These are phyloP conservation scores for Parascotia fuliginaria DNA, from an alignment of 2,888 invertebrate genomes.

Conservation along the genomic window DNA sequence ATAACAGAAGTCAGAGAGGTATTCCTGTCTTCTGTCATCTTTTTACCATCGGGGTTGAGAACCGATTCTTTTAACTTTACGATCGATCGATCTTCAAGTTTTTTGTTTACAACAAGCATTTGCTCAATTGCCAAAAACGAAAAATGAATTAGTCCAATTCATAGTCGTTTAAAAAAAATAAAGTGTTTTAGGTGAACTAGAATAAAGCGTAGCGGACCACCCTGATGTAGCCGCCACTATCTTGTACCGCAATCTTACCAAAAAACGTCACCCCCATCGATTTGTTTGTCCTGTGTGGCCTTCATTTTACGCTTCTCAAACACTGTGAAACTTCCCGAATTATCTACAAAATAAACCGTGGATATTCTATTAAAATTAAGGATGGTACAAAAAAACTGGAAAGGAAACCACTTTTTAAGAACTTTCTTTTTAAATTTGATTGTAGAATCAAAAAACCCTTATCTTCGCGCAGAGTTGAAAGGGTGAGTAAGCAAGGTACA, in stretches of 20 bases:
- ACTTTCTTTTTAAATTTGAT: constrained; percentile 4
- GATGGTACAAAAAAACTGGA: constrained; percentile 13
- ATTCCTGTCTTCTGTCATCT: no score
- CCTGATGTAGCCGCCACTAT: constrained; percentile 62
- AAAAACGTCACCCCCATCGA: constrained; percentile 74
- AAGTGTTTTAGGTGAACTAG: constrained; percentile 41
- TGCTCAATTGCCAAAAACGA: constrained; percentile 1
- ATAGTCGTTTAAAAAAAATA: constrained; percentile 10
- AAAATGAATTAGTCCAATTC: constrained; percentile 6
- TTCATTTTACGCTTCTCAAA: constrained; percentile 69
- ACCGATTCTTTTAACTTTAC: no score
- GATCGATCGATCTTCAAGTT: neutral
- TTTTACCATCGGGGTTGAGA: no score
- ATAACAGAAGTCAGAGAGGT: no score
- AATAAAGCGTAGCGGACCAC: constrained; percentile 64
- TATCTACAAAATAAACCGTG: constrained; percentile 28
- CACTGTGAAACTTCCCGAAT: constrained; percentile 49
- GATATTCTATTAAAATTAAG: constrained; percentile 28
- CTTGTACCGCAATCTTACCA: constrained; percentile 67
- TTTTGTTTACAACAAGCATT: neutral
- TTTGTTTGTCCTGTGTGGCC: constrained; percentile 79
- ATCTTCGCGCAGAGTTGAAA: neutral
- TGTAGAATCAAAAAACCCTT: neutral
- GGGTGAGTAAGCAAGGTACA: neutral
- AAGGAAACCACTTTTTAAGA: constrained; percentile 6